A percentile compares a stretch with the other conserved stretches of the same genome.
These are phyloP conservation scores for Ctenoplectra terminalis DNA, from an alignment of 1,140 invertebrate species.

Conservation along the genomic window DNA sequence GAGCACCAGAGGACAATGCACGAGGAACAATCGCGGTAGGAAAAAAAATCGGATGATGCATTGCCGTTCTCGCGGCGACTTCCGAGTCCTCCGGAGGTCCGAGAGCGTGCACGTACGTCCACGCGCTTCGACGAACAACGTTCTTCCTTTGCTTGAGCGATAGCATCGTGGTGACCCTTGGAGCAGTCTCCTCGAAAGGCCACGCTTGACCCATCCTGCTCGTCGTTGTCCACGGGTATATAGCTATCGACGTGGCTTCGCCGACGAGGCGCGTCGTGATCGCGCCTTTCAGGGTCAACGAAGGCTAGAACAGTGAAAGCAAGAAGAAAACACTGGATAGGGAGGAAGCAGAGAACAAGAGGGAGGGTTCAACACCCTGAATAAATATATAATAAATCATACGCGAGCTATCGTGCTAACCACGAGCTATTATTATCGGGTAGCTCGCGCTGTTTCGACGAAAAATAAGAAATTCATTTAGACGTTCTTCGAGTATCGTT, in stretches of 20 bases:
- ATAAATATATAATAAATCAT: slow-evolving; percentile 51
- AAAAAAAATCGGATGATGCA: slow-evolving; percentile 48
- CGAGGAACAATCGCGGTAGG: neutral
- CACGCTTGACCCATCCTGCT: slow-evolving; percentile 37
- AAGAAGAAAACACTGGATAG: neutral
- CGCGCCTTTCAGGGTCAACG: slow-evolving; percentile 51
- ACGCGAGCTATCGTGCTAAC: neutral
- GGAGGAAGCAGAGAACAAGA: neutral
- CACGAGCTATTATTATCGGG: neutral
- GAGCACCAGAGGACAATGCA: neutral
- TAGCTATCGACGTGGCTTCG: slow-evolving; percentile 29
- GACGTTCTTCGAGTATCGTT: neutral
- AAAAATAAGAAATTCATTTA: slow-evolving; percentile 27
- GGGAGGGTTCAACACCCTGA: slow-evolving; percentile 39
- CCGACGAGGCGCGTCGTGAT: slow-evolving; percentile 45
- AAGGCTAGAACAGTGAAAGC: slow-evolving; percentile 45
- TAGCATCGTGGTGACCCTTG: slow-evolving; percentile 52
- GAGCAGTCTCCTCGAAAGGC: slow-evolving; percentile 19
- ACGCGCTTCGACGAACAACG: slow-evolving; percentile 29
- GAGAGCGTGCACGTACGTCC: slow-evolving; percentile 17
- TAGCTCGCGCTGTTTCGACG: neutral
- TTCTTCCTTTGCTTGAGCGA: slow-evolving; percentile 48
- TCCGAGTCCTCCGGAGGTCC: slow-evolving; percentile 24
- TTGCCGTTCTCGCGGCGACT: slow-evolving; percentile 15
- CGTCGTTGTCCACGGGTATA: slow-evolving; percentile 35